Base-by-base conservation (phyloP, 1,140 invertebrate species). In the Thaumatotibia leucotreta region DNA sequence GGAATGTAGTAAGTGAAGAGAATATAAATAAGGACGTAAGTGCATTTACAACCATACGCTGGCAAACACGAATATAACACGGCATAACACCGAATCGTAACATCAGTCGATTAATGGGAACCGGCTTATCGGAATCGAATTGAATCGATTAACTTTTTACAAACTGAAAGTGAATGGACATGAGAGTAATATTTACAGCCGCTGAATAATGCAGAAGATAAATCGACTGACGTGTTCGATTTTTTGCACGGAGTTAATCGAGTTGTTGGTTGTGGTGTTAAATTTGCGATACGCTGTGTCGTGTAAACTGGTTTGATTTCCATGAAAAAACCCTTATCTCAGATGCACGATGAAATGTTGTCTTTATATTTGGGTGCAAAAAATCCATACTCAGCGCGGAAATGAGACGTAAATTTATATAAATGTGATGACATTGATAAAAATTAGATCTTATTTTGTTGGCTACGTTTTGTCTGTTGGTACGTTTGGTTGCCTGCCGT, bases 111-210 rank as follows among this genome's bases (percentile, higher is more conserved):
- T 58, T 58, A 58, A 58, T 58, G 11, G 52, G 52, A 31, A 45
- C 39, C 39, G 39, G 52, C 52, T 58, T 58, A 58, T 58, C 52
- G 52, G 22, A 58, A 58, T 27, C 23, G 52, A 31, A 58, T 58
- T 58, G 52, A 58, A 58, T 58, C 52, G 27, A 58, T 58, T 58
- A 58, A 58, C 24, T 58, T 54, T 58, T 58, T 58, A 58, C 52
- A 27, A 54, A 58, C 52, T 20, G 52, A 58, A 58, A 58, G 52
- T 58, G 52, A 58, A 58, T 27, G 23, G 17, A 58, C 24, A 58
- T 17, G 52, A 11, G 27, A 31, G 52, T 14, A 58, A 58, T 27
- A 52, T 52, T 27, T 27, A 52, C 50, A 52, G 24, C 23, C 50
- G 23, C 52, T 58, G 52, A 58, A 58, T 58, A 27, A 58, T 58